Evolutionary conservation across 2,888 invertebrate genomes (phyloP), one percentile per base, ranked within the genome.

Genomic region (Aromia moschata): DNA sequence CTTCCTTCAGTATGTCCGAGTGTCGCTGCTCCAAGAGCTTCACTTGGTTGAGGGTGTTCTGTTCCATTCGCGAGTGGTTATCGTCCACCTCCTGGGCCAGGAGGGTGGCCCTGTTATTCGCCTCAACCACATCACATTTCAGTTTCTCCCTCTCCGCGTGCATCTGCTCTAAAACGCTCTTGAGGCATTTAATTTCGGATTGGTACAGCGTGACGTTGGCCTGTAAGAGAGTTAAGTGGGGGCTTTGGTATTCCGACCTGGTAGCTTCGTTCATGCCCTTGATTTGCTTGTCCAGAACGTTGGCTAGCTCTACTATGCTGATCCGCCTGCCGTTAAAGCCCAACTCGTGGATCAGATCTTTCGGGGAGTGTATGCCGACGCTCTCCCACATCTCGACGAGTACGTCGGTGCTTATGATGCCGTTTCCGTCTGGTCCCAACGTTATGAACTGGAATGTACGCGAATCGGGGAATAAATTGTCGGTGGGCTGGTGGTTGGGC

Each of bases 31-130:
- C 94, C 14, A 93, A 79, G 41, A 87, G 82, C 58, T 89, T 87
- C 43, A 90, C 85, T 82, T 86, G 89, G 43, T 87, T 85, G 74
- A 89, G 87, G 18, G 91, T 85, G 20, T 89, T 88, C 62, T 87
- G 87, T 77, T 96, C 96, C 76, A 95, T 84, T 58, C 89, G 87
- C 0, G 89, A 86, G 77, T 96, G 94, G 70, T 91, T 89, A 73
- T 96, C 96, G 77, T 97, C 96, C 1, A 95, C 91, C 79, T 96
- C 96, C 70, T 92, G 92, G 1, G 94, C 96, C 46, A 96, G 82
- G 52, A 93, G 77, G 0, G 88, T 85, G 0, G 93, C 92, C 68
- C 95, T 84, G 56, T 89, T 86, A 75, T 95, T 94, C 0, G 94
- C 93, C 75, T 94, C 94, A 14, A 85, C 83, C 12, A 95, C 87